Percentiles rank a stretch among this genome's conserved stretches.
phyloP scores from a whole-genome alignment of 1,140 invertebrate species.

The Melitaea cinxia region DNA sequence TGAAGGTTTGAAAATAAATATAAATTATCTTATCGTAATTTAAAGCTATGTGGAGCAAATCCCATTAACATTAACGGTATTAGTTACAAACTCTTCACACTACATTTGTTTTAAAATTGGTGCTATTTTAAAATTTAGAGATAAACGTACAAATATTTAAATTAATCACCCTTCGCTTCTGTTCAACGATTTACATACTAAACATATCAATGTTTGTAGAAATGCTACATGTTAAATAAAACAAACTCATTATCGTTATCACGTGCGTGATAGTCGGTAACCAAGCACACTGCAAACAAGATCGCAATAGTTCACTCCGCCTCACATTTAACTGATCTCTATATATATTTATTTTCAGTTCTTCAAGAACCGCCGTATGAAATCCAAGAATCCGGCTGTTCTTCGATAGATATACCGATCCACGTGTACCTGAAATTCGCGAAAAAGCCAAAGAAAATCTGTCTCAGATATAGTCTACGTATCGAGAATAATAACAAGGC shows the following conservation, averaged over 20 bases:
- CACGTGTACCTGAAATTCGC: constrained; percentile 75
- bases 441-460: constrained; percentile 69
- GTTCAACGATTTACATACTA: neutral
- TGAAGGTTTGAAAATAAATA: too few relatives aligned
- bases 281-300: constrained; percentile 30
- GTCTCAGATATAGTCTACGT: constrained; percentile 65
- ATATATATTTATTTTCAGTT: constrained; percentile 55
- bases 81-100: too few relatives aligned
- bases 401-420: constrained; percentile 74
- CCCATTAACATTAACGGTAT: too few relatives aligned
- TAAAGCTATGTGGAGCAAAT: too few relatives aligned
- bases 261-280: constrained; percentile 32
- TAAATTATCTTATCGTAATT: too few relatives aligned
- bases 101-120: too few relatives aligned
- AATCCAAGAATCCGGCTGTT: constrained; percentile 74
- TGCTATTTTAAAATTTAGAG: too few relatives aligned
- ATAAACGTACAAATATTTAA: too few relatives aligned
- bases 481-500: constrained; percentile 68
- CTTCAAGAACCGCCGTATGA: constrained; percentile 77
- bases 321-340: constrained; percentile 21
- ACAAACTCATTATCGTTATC: constrained; percentile 42
- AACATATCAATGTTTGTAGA: constrained; percentile 9
- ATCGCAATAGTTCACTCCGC: constrained; percentile 24
- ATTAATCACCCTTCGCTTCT: neutral
- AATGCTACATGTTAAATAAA: constrained; percentile 30